Evolutionary conservation across 2,797 vertebrate genomes (phyloP), one percentile per base, ranked within the genome.

Genomic region (Hippocampus kuda): DNA sequence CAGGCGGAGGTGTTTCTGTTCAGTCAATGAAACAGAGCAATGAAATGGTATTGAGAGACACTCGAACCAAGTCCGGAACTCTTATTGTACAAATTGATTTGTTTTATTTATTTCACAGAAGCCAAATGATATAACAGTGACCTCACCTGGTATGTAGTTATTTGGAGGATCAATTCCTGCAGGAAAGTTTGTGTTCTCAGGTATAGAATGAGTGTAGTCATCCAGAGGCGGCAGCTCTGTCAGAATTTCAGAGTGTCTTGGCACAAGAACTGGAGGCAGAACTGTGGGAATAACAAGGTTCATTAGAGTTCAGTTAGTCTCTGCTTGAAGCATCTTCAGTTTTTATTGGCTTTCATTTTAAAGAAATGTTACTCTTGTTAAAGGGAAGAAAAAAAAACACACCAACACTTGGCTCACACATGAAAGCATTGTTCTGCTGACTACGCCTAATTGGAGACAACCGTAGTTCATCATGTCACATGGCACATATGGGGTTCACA

Each of bases 151-250:
- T 92, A 99, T 99, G 79, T 99, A 99, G 88, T 98, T 99, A 88
- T 96, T 98, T 75, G 96, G 95, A 78, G 97, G 96, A 85, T 99
- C 96, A 34, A 99, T 98, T 81, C 97, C 97, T 66, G 94, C 95
- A 62, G 97, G 97, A 76, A 99, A 99, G 84, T 98, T 99, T 91
- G 97, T 99, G 92, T 99, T 99, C 88, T 99, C 97, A 64, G 97
- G 97, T 92, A 99, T 99, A 90, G 97, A 99, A 92, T 98, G 95
- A 78, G 95, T 97, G 80, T 98, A 99, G 84, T 99, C 97, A 71
- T 99, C 97, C 41, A 99, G 90, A 77, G 94, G 95, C 0, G 97
- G 97, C 71, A 98, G 91, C 76, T 98, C 97, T 10, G 95, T 95
- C 71, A 98, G 85, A 85, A 99, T 98, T 87, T 99, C 97, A 13